These are phyloP conservation scores for Petroica traversi DNA, from an alignment of 2,113 vertebrate species.

Conservation along the genomic window DNA sequence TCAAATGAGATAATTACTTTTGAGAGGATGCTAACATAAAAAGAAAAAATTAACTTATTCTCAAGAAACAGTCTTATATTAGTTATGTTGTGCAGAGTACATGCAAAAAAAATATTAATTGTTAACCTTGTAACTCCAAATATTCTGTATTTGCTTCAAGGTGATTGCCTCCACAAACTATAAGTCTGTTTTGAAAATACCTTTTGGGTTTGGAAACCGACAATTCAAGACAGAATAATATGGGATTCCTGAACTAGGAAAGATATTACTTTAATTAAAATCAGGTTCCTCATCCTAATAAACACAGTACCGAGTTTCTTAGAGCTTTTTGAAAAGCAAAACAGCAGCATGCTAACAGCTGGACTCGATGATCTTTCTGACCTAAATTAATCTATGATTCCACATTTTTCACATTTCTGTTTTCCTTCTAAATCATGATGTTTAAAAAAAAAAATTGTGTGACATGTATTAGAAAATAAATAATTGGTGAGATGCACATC, in stretches of 20 bases:
- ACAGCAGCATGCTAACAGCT: not conserved
- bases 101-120: not conserved
- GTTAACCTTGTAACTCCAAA: not conserved
- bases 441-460: not conserved
- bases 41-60: not conserved
- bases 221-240: not conserved
- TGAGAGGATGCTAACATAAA: not conserved
- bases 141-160: not conserved
- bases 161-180: not conserved
- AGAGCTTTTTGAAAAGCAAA: not conserved
- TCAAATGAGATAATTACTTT: not conserved
- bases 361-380: not conserved
- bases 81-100: not conserved
- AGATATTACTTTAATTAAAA: not conserved
- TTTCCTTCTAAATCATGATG: not conserved
- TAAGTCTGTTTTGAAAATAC: not conserved
- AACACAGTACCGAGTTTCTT: not conserved
- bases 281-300: not conserved
- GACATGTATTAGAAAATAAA: not conserved
- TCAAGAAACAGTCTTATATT: not conserved
- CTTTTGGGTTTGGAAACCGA: not conserved
- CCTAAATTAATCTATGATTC: not conserved
- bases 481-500: not conserved
- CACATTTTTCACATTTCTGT: not conserved
- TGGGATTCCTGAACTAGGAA: not conserved